phyloP scores from a whole-genome alignment of 1,140 invertebrate genomes.

The Diploscapter pachys region DNA sequence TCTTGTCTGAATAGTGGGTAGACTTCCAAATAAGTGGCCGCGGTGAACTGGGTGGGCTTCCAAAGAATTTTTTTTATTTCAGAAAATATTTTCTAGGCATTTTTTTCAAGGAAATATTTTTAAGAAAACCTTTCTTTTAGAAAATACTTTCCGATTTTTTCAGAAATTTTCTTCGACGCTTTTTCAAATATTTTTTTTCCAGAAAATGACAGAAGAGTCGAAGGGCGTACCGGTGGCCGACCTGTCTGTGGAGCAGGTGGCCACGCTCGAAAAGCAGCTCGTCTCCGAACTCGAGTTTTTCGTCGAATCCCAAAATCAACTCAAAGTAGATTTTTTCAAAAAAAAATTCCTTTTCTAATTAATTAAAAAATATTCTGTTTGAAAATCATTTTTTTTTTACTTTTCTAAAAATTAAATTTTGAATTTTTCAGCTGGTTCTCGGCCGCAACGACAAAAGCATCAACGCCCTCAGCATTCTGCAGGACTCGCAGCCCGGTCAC shows the following conservation, averaged over 20 bases:
- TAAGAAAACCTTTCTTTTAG: no score
- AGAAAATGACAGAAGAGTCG: slow-evolving; percentile 24
- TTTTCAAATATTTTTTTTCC: no score
- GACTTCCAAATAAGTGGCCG: no score
- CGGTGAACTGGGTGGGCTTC: no score
- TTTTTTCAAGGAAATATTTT: no score
- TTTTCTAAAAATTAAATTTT: slow-evolving; percentile 1
- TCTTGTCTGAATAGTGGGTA: no score
- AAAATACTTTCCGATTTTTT: no score
- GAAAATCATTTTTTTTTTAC: not conserved
- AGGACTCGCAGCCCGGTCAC: slow-evolving; percentile 30
- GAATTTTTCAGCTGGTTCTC: slow-evolving; percentile 14
- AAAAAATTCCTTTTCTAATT: not conserved
- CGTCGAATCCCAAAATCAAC: slow-evolving; percentile 13
- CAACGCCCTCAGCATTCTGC: slow-evolving; percentile 7
- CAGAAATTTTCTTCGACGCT: no score
- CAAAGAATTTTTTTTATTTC: no score
- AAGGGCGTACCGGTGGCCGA: slow-evolving; percentile 21
- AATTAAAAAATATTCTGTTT: not conserved
- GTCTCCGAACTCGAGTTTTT: slow-evolving; percentile 25
- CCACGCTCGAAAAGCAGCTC: slow-evolving; percentile 21
- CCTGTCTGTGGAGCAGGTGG: slow-evolving; percentile 22
- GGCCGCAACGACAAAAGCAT: slow-evolving; percentile 27
- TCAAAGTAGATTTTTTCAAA: slow-evolving; percentile 7
- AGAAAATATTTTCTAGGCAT: no score